These are phyloP conservation scores for Cebidichthys violaceus DNA, from an alignment of 2,113 vertebrate species.

Conservation along the genomic window DNA sequence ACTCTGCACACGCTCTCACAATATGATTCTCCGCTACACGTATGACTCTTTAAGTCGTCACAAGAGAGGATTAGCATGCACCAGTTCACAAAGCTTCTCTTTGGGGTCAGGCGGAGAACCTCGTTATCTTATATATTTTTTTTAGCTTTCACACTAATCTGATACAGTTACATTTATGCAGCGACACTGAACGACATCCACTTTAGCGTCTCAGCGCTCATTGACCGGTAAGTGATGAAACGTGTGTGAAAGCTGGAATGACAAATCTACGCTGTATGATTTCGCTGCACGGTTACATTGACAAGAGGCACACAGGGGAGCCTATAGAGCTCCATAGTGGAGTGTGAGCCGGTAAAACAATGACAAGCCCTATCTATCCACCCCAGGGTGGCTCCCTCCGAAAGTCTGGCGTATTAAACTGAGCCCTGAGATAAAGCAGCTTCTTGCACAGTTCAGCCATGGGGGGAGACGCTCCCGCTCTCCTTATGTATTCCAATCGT, in stretches of 20 bases:
- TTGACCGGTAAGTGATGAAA: constrained; percentile 43
- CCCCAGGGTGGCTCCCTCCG: constrained; percentile 73
- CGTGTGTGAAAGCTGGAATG: constrained; percentile 47
- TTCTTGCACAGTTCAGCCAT: constrained; percentile 58
- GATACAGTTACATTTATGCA: constrained; percentile 47
- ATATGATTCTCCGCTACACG: constrained; percentile 34
- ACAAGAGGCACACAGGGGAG: constrained; percentile 67
- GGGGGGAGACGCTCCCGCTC: constrained; percentile 39
- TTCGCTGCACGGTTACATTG: constrained; percentile 56
- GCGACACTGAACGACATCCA: constrained; percentile 45
- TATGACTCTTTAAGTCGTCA: constrained; percentile 11
- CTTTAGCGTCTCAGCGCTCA: constrained; percentile 38
- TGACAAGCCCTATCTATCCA: constrained; percentile 79
- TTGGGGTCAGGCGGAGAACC: constrained; percentile 18
- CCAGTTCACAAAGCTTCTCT: constrained; percentile 39
- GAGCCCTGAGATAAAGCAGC: constrained; percentile 76
- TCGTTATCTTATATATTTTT: constrained; percentile 38
- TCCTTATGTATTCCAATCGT: constrained; percentile 75
- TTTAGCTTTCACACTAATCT: constrained; percentile 50
- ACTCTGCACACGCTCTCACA: constrained; percentile 15
- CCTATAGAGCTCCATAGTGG: constrained; percentile 54
- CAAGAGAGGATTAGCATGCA: constrained; percentile 41
- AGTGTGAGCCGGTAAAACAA: constrained; percentile 76
- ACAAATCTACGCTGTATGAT: constrained; percentile 67
- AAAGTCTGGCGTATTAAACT: constrained; percentile 76